Base-by-base conservation (phyloP, 2,113 vertebrate genomes). In the Protomyctophum bolini region DNA sequence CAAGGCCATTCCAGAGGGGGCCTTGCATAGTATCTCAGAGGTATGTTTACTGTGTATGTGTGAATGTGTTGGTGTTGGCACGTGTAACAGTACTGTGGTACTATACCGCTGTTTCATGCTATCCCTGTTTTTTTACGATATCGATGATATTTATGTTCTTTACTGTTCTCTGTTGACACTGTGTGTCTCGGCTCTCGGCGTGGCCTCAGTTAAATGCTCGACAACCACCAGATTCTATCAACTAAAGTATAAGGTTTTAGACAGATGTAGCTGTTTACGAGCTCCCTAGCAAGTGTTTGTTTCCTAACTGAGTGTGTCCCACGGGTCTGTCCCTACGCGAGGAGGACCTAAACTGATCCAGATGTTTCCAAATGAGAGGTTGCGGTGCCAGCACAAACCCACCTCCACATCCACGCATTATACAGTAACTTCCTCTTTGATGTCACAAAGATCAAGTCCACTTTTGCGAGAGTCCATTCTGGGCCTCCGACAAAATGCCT, bases 321-420 rank as follows among this genome's bases (percentile, higher is more conserved):
- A 80, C 7, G 72, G 83, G 84, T 86, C 83, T 60, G 81, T 90
- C 74, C 66, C 55, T 65, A 66, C 67, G 59, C 87, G 83, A 41
- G 21, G 21, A 69, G 70, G 77, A 71, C 57, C 79, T 89, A 91
- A 92, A 79, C 85, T 85, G 67, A 83, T 86, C 90, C 92, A 92
- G 93, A 94, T 92, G 91, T 92, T 85, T 80, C 64, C 60, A 86
- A 91, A 93, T 89, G 73, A 86, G 64, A 73, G 86, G 85, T 77
- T 83, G 68, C 69, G 4, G 74, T 79, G 71, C 91, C 86, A 85
- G 80, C 76, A 76, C 63, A 83, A 87, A 87, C 82, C 84, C 87
- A 84, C 86, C 82, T 81, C 77, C 69, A 69, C 71, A 73, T 28
- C 70, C 75, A 67, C 63, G n/a, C 66, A 68, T 80, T 81, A 47